Evolutionary conservation across 2,888 invertebrate species (phyloP), one percentile per base, ranked within the genome.

Genomic region (Seira musarum): DNA sequence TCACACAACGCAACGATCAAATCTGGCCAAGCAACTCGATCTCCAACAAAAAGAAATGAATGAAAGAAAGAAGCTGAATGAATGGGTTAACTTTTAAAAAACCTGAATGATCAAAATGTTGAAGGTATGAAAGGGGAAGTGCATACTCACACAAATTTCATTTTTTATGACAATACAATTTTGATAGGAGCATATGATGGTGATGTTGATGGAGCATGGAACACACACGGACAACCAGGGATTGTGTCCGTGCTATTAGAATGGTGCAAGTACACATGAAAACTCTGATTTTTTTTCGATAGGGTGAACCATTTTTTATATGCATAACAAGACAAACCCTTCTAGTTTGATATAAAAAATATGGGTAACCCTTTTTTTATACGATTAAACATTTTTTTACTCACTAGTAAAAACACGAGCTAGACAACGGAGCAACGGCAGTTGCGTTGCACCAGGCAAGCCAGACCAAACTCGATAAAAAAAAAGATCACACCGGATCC

Each of bases 1-100:
- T 75, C 63, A 75, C 75, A 60, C 75, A 75, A n/a, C n/a, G n/a
- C n/a, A n/a, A 75, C 68, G 75, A 68, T 75, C 74, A 66, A 67
- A 66, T 67, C 67, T 49, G 3, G 13, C 61, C 60, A 70, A 40
- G 40, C 40, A 40, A 40, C 40, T 40, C 40, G 6, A 40, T 6
- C 40, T n/a, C n/a, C n/a, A n/a, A n/a, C n/a, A n/a, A n/a, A n/a
- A n/a, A n/a, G n/a, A n/a, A n/a, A n/a, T n/a, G n/a, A n/a, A 3
- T 70, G 70, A 70, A 53, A 22, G 70, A n/a, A 70, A 35, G 61
- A 60, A 6, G 3, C 22, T 21, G 30, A 49, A 65, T 75, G 68
- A 68, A 75, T 75, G 61, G 68, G 61, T 68, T 75, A 68, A 61
- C 68, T 63, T 68, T 73, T 22, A 21, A 40, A 74, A 75, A 75